phyloP scores from a whole-genome alignment of 1,140 invertebrate species.

The Rhyzopertha dominica region DNA sequence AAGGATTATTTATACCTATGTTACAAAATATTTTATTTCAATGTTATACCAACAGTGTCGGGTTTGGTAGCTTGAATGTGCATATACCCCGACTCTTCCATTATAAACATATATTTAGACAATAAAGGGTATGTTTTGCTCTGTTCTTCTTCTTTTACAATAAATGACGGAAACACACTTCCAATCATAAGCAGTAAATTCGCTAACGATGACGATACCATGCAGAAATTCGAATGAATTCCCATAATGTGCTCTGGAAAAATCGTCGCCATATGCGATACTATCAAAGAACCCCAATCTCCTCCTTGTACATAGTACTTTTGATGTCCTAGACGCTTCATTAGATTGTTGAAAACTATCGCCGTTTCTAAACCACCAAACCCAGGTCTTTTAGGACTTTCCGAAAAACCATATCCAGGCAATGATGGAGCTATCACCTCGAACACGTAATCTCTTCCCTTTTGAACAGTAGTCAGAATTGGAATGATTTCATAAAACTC shows the following conservation, averaged over 20 bases:
- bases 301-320: slow-evolving; percentile 81
- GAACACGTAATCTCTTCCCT: slow-evolving; percentile 63
- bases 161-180: slow-evolving; percentile 49
- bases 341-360: slow-evolving; percentile 74
- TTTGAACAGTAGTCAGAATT: slow-evolving; percentile 54
- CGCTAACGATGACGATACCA: slow-evolving; percentile 37
- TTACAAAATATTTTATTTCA: not conserved
- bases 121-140: slow-evolving; percentile 59
- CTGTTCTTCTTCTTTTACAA: slow-evolving; percentile 54
- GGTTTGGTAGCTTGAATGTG: slow-evolving; percentile 83
- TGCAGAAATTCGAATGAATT: slow-evolving; percentile 62
- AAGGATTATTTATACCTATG: slow-evolving; percentile 13
- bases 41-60: slow-evolving; percentile 84
- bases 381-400: slow-evolving; percentile 59
- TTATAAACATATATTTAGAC: slow-evolving; percentile 44
- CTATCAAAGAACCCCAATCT: slow-evolving; percentile 69
- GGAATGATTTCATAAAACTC: slow-evolving; percentile 84
- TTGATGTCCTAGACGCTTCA: slow-evolving; percentile 69
- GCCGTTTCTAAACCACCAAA: slow-evolving; percentile 59
- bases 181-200: slow-evolving; percentile 51
- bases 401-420: slow-evolving; percentile 81
- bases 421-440: slow-evolving; percentile 72
- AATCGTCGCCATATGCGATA: slow-evolving; percentile 53
- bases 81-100: slow-evolving; percentile 71
- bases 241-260: slow-evolving; percentile 65